Evolutionary conservation across 2,888 invertebrate species (phyloP), one percentile per base, ranked within the genome.

Genomic region (Horisme vitalbata): DNA sequence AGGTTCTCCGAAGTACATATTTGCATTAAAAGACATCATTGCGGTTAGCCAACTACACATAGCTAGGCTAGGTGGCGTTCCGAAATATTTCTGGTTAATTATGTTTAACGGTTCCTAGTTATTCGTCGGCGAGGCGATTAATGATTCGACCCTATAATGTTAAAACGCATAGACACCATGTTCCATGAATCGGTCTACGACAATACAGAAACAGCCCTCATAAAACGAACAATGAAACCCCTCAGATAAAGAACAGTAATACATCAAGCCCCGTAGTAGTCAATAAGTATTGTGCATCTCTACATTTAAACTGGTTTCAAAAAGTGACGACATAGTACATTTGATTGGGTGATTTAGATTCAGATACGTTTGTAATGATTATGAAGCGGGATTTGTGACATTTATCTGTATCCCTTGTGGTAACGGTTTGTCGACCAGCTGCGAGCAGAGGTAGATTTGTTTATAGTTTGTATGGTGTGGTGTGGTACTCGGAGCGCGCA

Each of bases 391-490:
- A 70, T 73, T 70, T 68, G 65, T 70, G 67, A 68, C 59, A 68
- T 61, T 23, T n/a, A n/a, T n/a, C 13, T 12, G 12, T 36, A 65
- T 71, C 62, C 58, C 61, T 65, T 56, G 61, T 57, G 67, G 69
- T 85, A 83, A 83, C 82, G 82, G 83, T 78, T 60, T 56, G 63
- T 60, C 62, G 64, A 65, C 73, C 78, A 78, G 77, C 76, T 76
- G 78, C 75, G 68, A 71, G 68, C 75, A 77, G 83, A 81, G 7
- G 27, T 34, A 63, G 63, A 38, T 33, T 58, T 50, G 13, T 10
- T 8, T 8, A 9, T 28, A 58, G 58, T 54, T 60, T 34, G 53
- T 45, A 49, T 21, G 41, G 34, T 35, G 23, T 14, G 44, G 36
- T 27, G 52, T 27, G 35, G 34, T 37, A 36, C 41, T 41, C 49